Evolutionary conservation across 2,888 invertebrate genomes (phyloP), one percentile per base, ranked within the genome.

Genomic region (Stratiomys singularior): DNA sequence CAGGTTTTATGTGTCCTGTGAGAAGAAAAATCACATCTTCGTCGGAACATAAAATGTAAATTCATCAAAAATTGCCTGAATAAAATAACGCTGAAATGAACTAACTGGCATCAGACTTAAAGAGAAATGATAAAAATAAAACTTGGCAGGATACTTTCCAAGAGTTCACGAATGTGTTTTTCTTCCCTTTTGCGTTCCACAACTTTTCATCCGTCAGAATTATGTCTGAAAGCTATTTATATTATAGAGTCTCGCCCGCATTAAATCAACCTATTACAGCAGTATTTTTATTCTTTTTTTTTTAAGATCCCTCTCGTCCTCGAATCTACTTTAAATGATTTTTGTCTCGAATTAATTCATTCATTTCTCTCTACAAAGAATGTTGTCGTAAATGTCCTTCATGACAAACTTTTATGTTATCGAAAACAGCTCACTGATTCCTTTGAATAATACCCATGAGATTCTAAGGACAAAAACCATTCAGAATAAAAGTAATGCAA

Each of bases 401-500:
- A 64, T 37, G 18, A 37, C 66, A 27, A 18, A 37, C 30, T 66
- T 66, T 66, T 37, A 66, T 66, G 30, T 18, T 66, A 66, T 66
- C 37, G 66, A 66, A 37, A 66, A 66, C 37, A 37, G 37, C 37
- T 37, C 58, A 60, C 58, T 21, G 58, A 60, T 23, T 60, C 23
- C 2, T 21, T 5, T 9, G 25, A 60, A 60, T 60, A 23, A 25
- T 60, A 25, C 52, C 4, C n/a, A 52, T 2, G 52, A 52, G 52
- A 52, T 15, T 37, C 9, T 37, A 9, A 37, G 5, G 37, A 37
- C 37, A 37, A 37, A 37, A 9, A 37, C 3, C 5, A 37, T n/a
- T 9, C 37, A 37, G 37, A 37, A 37, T 9, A 37, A 37, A 37
- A 52, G 18, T 52, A 18, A 52, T 52, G 52, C 52, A 52, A n/a